A percentile compares a stretch with the other conserved stretches of the same genome.
These are phyloP conservation scores for Dromiciops gliroides DNA, from an alignment of 2,113 vertebrate species.

Conservation along the genomic window DNA sequence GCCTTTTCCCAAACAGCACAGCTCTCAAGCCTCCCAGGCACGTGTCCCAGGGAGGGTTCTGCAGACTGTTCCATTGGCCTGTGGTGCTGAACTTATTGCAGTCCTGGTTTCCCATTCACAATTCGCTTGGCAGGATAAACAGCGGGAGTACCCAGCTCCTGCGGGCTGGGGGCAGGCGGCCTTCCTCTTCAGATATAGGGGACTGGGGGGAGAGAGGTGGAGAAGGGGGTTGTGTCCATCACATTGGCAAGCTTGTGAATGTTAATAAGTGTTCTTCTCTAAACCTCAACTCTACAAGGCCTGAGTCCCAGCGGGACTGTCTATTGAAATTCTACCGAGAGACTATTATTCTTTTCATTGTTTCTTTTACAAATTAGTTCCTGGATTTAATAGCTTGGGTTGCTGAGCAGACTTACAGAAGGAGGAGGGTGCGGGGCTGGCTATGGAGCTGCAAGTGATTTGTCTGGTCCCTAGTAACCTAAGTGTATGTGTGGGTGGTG, in stretches of 20 bases:
- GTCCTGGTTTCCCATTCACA: conserved; percentile 12
- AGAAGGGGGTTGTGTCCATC: conserved; percentile 29
- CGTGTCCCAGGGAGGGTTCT: neutral
- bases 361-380: conserved; percentile 74
- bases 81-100: neutral
- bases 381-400: conserved; percentile 64
- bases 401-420: conserved; percentile 51
- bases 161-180: conserved; percentile 10
- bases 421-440: conserved; percentile 40
- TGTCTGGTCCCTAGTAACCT: neutral
- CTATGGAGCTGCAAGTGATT: neutral
- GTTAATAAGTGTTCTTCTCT: conserved; percentile 58
- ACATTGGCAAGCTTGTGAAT: neutral
- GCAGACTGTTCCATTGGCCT: neutral
- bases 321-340: conserved; percentile 52
- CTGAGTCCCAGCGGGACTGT: neutral
- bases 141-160: neutral
- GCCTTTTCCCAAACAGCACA: conserved; percentile 42
- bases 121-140: conserved; percentile 48
- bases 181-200: conserved; percentile 16
- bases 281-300: neutral
- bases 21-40: conserved; percentile 30
- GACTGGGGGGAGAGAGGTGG: neutral
- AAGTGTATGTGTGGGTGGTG: too few species aligned
- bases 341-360: conserved; percentile 63